These are phyloP conservation scores for Malthinus flaveolus DNA, from an alignment of 2,888 invertebrate species.

Conservation along the genomic window DNA sequence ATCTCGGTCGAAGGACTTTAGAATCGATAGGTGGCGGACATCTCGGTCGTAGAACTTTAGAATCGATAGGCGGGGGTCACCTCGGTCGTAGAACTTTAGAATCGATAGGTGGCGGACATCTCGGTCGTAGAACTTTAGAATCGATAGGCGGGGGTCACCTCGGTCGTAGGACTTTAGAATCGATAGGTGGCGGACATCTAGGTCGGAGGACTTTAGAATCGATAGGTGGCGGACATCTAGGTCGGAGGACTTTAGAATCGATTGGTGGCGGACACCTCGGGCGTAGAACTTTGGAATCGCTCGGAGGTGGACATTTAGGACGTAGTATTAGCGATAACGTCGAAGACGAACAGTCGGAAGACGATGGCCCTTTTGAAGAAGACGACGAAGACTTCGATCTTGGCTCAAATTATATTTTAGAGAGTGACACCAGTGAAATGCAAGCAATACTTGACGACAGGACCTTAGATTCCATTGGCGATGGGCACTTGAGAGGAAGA, in stretches of 20 bases:
- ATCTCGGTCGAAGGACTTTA: slow-evolving; percentile 24
- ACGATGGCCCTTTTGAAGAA: slow-evolving; percentile 15
- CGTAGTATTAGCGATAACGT: slow-evolving; percentile 12
- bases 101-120: slow-evolving; percentile 30
- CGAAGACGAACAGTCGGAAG: slow-evolving; percentile 21
- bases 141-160: slow-evolving; percentile 24
- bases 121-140: slow-evolving; percentile 23
- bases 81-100: slow-evolving; percentile 31
- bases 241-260: slow-evolving; percentile 15
- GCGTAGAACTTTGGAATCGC: slow-evolving; percentile 9
- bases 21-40: slow-evolving; percentile 32
- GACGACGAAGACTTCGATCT: too few species aligned
- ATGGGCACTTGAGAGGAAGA: slow-evolving; percentile 21
- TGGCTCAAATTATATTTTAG: too few species aligned
- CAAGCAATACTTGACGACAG: slow-evolving; percentile 5
- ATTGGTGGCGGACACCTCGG: slow-evolving; percentile 16
- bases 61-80: slow-evolving; percentile 30
- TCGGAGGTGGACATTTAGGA: slow-evolving; percentile 8
- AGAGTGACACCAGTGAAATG: background rate
- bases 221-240: slow-evolving; percentile 23
- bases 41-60: slow-evolving; percentile 21
- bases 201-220: slow-evolving; percentile 25
- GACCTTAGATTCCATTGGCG: slow-evolving; percentile 19
- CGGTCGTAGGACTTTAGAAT: slow-evolving; percentile 10
- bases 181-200: background rate